Percentiles rank a stretch among this genome's conserved stretches.
These are phyloP conservation scores for Carabus problematicus DNA, from an alignment of 2,888 invertebrate genomes.

Conservation along the genomic window DNA sequence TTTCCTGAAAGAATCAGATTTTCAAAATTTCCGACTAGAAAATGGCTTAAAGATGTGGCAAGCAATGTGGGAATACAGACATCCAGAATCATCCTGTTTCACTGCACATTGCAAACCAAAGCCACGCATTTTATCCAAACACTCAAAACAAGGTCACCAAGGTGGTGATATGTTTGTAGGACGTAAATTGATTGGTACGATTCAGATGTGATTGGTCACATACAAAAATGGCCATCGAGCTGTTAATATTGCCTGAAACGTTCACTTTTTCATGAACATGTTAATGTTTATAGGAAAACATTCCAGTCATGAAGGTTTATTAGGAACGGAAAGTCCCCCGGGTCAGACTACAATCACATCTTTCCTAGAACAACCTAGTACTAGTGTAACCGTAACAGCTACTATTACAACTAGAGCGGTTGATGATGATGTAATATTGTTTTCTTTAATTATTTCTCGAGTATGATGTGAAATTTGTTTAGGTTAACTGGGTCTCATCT, in stretches of 20 bases:
- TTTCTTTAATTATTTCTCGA: neutral
- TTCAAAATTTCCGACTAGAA: constrained; percentile 92
- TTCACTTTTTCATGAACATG: neutral
- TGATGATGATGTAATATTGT: constrained; percentile 66
- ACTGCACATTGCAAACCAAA: constrained; percentile 93
- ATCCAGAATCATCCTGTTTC: constrained; percentile 94
- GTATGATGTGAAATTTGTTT: constrained; percentile 39
- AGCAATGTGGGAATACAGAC: constrained; percentile 93
- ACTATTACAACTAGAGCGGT: constrained; percentile 57
- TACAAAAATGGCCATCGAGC: constrained; percentile 10
- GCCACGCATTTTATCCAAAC: constrained; percentile 68
- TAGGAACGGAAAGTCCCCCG: constrained; percentile 67
- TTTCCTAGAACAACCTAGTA: constrained; percentile 61
- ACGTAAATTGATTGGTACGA: constrained; percentile 63
- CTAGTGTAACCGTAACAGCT: constrained; percentile 58
- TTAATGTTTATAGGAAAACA: constrained; percentile 50
- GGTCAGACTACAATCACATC: constrained; percentile 65
- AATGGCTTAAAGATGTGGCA: constrained; percentile 97
- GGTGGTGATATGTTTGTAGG: constrained; percentile 81
- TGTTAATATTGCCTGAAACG: neutral
- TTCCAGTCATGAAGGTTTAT: constrained; percentile 54
- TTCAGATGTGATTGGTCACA: constrained; percentile 6
- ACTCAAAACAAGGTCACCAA: constrained; percentile 57
- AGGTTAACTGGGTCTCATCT: constrained; percentile 81
- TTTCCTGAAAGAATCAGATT: constrained; percentile 92